Conservation (phyloP, 2,113 vertebrate genomes). For the Smithornis capensis region DNA sequence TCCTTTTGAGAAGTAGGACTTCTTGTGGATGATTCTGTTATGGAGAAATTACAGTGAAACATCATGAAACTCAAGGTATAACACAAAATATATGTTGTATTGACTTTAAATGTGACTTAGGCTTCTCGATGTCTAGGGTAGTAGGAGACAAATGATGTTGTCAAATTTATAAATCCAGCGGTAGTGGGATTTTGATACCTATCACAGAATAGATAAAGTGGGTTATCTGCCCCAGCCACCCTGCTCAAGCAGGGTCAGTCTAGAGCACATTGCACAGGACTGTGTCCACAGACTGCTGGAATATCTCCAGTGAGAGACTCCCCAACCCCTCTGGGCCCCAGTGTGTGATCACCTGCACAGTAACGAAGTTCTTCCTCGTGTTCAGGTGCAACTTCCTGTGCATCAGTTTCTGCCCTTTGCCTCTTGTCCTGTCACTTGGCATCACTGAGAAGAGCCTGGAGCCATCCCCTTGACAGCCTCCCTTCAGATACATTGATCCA, state of each 20-base stretch:
- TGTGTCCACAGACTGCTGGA: not conserved
- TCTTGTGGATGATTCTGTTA: not conserved
- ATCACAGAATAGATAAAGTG: not conserved
- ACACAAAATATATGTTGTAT: not conserved
- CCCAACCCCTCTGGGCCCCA: not conserved
- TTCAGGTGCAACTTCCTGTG: not conserved
- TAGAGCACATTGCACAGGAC: not conserved
- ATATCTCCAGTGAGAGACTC: not conserved
- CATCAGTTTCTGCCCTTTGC: not conserved
- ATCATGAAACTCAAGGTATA: not conserved
- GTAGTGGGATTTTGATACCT: not conserved
- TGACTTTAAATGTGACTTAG: not conserved
- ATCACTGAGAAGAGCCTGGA: not conserved
- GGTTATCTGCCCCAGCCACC: not conserved
- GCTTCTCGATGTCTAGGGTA: not conserved
- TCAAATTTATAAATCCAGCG: not conserved
- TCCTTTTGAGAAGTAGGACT: not conserved
- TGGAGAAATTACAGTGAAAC: not conserved
- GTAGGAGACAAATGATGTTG: not conserved
- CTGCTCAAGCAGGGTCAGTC: not conserved
- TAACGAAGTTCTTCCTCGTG: not conserved
- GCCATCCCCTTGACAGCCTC: not conserved
- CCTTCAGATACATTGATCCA: not conserved
- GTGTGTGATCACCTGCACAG: fast-evolving
- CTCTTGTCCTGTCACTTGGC: not conserved